Evolutionary conservation across 2,113 vertebrate genomes (phyloP).

Genomic region (Indicator maculatus): DNA sequence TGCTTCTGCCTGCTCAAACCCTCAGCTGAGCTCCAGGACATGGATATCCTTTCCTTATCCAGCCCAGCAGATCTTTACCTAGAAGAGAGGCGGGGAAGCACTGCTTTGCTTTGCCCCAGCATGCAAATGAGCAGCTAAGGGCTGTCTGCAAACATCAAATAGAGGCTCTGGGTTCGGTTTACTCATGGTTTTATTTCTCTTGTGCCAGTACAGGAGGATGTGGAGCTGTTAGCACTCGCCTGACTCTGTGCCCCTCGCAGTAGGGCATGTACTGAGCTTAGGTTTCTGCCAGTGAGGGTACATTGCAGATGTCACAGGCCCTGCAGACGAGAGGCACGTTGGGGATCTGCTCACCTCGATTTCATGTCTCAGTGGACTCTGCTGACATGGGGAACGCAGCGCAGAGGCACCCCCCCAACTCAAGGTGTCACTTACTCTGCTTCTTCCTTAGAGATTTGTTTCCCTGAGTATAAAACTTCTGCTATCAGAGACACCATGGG

Average conservation of each 20-base stretch:
- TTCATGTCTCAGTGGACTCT: neutral
- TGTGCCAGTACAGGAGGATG: neutral
- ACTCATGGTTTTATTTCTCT: conserved; percentile 33
- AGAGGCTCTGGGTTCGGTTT: neutral
- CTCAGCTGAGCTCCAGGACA: neutral
- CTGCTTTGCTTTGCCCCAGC: neutral
- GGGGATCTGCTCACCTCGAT: neutral
- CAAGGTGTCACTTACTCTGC: conserved; percentile 78
- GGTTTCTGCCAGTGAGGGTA: neutral
- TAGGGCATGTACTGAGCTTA: neutral
- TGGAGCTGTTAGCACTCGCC: neutral
- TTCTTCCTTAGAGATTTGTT: conserved; percentile 80
- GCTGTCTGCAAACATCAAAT: neutral
- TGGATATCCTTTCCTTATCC: neutral
- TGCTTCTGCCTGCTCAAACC: neutral
- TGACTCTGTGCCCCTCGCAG: neutral
- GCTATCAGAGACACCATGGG: conserved; percentile 81
- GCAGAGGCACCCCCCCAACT: neutral
- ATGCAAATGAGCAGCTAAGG: accelerated
- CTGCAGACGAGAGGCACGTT: neutral
- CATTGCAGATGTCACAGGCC: neutral
- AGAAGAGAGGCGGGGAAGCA: neutral
- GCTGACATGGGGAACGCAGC: accelerated
- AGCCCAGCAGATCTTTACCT: neutral
- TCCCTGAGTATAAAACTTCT: conserved; percentile 80